phyloP scores from a whole-genome alignment of 2,113 vertebrate genomes.

The Rhinolophus sinicus region DNA sequence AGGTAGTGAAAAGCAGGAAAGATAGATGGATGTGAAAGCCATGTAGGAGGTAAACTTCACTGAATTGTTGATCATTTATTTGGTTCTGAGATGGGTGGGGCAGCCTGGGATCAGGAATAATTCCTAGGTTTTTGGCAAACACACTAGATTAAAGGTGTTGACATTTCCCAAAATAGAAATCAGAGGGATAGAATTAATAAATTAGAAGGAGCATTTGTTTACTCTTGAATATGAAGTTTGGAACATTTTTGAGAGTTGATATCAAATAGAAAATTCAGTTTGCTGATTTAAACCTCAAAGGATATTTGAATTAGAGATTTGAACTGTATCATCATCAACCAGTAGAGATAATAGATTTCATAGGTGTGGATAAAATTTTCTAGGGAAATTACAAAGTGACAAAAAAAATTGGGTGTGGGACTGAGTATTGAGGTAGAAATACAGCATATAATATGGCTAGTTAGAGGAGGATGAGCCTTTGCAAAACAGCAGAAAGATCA shows the following conservation, averaged over 20 bases:
- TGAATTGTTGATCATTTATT: background rate
- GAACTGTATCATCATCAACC: background rate
- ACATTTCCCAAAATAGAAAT: background rate
- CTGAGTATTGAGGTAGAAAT: background rate
- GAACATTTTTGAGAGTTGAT: background rate
- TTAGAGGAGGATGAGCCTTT: background rate
- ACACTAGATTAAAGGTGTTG: background rate
- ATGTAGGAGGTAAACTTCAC: background rate
- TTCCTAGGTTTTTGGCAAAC: background rate
- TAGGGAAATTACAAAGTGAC: background rate
- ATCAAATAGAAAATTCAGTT: background rate
- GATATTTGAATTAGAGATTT: background rate
- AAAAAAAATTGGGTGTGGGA: background rate
- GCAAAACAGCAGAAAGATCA: background rate
- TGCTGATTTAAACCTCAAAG: background rate
- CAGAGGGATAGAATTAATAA: background rate
- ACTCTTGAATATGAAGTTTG: background rate
- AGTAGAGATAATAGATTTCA: background rate
- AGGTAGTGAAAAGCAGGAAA: background rate
- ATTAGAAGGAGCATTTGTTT: background rate
- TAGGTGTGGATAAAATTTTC: background rate
- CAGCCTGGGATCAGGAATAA: background rate
- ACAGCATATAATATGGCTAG: background rate
- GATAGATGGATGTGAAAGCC: background rate
- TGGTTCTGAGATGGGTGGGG: background rate